These are phyloP conservation scores for Ericerus pela DNA, from an alignment of 1,140 invertebrate species.

Conservation along the genomic window DNA sequence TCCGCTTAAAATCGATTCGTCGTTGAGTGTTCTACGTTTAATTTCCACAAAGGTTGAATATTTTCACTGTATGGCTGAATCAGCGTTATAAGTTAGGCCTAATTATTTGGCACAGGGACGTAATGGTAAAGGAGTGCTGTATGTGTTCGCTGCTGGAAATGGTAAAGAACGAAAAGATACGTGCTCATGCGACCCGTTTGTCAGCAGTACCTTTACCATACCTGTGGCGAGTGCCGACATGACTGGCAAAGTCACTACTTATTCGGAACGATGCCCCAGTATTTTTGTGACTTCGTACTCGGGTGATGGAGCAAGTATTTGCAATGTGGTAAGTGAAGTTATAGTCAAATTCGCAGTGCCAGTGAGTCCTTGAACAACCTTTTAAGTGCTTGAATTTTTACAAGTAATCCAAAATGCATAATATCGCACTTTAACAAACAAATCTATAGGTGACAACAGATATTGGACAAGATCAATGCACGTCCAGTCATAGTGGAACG, in stretches of 20 bases:
- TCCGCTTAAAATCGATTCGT: no score
- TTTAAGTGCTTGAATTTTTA: no score
- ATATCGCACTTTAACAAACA: no score
- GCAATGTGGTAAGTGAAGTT: conserved; percentile 63
- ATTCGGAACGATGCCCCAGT: conserved; percentile 75
- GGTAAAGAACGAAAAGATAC: conserved; percentile 70
- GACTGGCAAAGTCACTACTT: conserved; percentile 67
- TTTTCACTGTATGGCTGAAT: no score
- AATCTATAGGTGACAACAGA: no score
- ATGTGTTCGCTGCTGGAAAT: conserved; percentile 87
- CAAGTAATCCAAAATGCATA: no score
- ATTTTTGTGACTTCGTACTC: conserved; percentile 80
- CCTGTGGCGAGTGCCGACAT: conserved; percentile 75
- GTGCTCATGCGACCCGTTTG: conserved; percentile 84
- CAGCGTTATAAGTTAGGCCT: no score
- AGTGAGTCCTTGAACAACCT: no score
- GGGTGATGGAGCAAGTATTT: conserved; percentile 66
- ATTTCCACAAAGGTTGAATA: no score
- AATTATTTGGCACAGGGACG: conserved; percentile 49
- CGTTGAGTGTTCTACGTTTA: no score
- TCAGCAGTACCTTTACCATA: conserved; percentile 71
- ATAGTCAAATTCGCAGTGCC: no score
- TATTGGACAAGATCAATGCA: conserved; percentile 68
- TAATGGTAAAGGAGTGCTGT: conserved; percentile 65
- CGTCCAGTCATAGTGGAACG: conserved; percentile 62